Evolutionary conservation across 2,888 invertebrate genomes (phyloP).

Genomic region (Invenusta paracnida): DNA sequence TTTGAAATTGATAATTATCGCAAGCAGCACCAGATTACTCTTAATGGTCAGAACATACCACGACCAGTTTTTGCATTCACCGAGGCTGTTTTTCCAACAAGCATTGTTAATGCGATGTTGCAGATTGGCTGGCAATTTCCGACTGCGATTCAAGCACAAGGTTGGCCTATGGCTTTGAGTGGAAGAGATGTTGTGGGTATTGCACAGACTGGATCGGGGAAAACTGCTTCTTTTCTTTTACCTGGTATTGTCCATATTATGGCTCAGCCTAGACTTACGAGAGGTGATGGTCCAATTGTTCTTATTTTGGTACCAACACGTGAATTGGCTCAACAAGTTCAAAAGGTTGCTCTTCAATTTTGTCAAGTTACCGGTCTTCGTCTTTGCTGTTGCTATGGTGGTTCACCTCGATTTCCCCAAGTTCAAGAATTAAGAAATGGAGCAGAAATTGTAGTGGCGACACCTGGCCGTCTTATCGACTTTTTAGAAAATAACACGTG

Average conservation of each 20-base stretch:
- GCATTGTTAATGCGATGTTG: conserved; percentile 52
- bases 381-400: conserved; percentile 67
- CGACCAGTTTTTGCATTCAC: conserved; percentile 81
- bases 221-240: conserved; percentile 67
- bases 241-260: conserved; percentile 92
- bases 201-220: conserved; percentile 61
- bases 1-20: conserved; percentile 76
- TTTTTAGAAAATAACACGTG: conserved; percentile 68
- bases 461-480: conserved; percentile 87
- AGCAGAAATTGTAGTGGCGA: conserved; percentile 88
- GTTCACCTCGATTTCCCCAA: conserved; percentile 86
- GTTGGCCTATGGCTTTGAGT: conserved; percentile 69
- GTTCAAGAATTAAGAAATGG: conserved; percentile 65
- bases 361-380: background rate
- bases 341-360: conserved; percentile 64
- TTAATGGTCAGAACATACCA: conserved; percentile 71
- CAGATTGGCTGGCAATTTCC: conserved; percentile 65
- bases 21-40: conserved; percentile 78
- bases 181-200: conserved; percentile 60
- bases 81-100: conserved; percentile 83
- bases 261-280: conserved; percentile 75
- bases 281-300: conserved; percentile 79
- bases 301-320: conserved; percentile 73
- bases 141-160: conserved; percentile 88
- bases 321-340: conserved; percentile 69